Base-by-base conservation (phyloP, 92 coral and sea anemone species). In the Anthopleura xanthogrammica region DNA sequence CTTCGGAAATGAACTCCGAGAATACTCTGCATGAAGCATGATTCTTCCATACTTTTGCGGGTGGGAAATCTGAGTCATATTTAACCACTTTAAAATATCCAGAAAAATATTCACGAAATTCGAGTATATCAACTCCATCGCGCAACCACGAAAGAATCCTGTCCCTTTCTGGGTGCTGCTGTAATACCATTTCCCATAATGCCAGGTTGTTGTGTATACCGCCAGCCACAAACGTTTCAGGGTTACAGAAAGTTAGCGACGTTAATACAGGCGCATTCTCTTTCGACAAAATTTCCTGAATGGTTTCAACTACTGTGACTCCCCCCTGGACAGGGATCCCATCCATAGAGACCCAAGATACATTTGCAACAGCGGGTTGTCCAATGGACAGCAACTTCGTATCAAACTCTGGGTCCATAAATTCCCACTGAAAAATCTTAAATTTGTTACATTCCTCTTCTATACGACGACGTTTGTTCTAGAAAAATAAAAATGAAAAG, bases 181-280 rank as follows among this genome's bases (percentile, higher is more conserved):
- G 3, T 7, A 65, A 36, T 2, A 83, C 55, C 11, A 19, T 20
- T 24, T 83, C n/a, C 86, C 86, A 83, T 39, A 23, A 36, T 5
- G 6, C 8, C n/a, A 76, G 22, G 16, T 39, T 14, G 7, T 48
- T 50, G 3, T 83, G 80, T 3, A 83, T 3, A 20, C 74, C 80
- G 50, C 86, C 86, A 4, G 86, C 86, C 19, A 23, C 56, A 74
- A 83, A 83, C 4, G 39, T 42, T 14, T 76, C 79, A 5, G 86
- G 86, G 62, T 83, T 65, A 16, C 79, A 2, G 24, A 83, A 82
- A 20, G 58, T 20, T 5, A 82, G 9, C 52, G 12, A 42, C 3
- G 86, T 72, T 74, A 74, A 52, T 17, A 9, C 7, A 42, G 60
- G 60, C 58, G 17, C 8, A 19, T 40, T 24, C 16, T 13, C n/a